Evolutionary conservation across 1,140 invertebrate species (phyloP).

Genomic region (Sminthurinus signatus): DNA sequence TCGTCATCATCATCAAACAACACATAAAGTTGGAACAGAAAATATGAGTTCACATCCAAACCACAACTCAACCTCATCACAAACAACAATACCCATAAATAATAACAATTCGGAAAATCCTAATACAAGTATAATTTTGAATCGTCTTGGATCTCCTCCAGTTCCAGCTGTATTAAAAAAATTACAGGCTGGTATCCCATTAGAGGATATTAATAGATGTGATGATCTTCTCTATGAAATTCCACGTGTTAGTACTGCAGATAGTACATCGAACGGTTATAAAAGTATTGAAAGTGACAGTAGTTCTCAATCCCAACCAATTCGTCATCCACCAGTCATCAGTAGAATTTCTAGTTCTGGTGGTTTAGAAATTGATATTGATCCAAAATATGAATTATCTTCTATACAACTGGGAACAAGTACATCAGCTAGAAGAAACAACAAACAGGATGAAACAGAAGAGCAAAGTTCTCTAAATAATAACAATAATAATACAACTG

Average conservation of each 20-base stretch:
- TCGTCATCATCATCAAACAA: too few relatives aligned
- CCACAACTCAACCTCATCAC: too few relatives aligned
- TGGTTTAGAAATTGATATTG: slow-evolving; percentile 1
- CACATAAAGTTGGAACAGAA: too few relatives aligned
- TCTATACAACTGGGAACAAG: neutral
- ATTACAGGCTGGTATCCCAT: slow-evolving; percentile 28
- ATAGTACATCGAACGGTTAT: slow-evolving; percentile 5
- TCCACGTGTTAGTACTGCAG: neutral
- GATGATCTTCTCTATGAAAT: slow-evolving; percentile 13
- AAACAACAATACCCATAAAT: too few relatives aligned
- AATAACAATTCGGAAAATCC: neutral
- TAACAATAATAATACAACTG: neutral
- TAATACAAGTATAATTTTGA: neutral
- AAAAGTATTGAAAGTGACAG: slow-evolving; percentile 13
- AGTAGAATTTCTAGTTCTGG: slow-evolving; percentile 7
- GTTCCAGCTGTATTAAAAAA: slow-evolving; percentile 33
- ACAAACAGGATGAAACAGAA: too few relatives aligned
- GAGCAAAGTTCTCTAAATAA: neutral
- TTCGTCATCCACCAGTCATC: neutral
- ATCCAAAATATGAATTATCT: neutral
- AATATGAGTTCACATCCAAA: too few relatives aligned
- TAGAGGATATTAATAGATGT: slow-evolving; percentile 21
- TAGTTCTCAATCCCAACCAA: too few relatives aligned
- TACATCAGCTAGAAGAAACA: too few relatives aligned
- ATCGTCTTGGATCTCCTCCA: slow-evolving; percentile 22